These are phyloP conservation scores for Drosophila sechellia DNA, from an alignment of 1,140 invertebrate genomes.

Conservation along the genomic window DNA sequence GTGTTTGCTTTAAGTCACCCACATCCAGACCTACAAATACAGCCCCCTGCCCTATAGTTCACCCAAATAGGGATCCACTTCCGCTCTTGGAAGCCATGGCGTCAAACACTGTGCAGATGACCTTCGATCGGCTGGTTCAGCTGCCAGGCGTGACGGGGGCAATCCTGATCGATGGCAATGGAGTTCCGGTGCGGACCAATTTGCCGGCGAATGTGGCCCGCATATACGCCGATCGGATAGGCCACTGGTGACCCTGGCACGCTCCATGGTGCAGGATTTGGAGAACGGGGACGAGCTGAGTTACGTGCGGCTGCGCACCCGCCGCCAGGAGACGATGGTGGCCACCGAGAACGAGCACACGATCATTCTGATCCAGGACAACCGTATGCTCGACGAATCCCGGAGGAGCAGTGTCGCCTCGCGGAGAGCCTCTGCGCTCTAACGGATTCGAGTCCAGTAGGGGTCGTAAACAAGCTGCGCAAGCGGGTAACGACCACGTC, in stretches of 20 bases:
- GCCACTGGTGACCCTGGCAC: slow-evolving; percentile 23
- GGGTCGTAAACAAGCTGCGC: slow-evolving; percentile 66
- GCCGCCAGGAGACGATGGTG: slow-evolving; percentile 30
- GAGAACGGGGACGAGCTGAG: slow-evolving; percentile 25
- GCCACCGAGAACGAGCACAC: slow-evolving; percentile 44
- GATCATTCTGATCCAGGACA: slow-evolving; percentile 39
- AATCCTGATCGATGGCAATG: slow-evolving; percentile 29
- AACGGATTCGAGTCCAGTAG: slow-evolving; percentile 17
- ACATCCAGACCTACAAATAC: neutral
- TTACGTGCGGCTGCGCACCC: slow-evolving; percentile 45
- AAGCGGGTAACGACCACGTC: neutral
- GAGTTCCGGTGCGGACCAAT: slow-evolving; percentile 19
- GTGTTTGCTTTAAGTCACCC: neutral
- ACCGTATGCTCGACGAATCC: slow-evolving; percentile 12
- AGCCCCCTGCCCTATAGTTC: neutral
- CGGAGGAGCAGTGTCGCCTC: slow-evolving; percentile 10
- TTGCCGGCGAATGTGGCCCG: neutral
- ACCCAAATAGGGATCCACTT: too few species aligned
- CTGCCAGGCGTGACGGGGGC: slow-evolving; percentile 38
- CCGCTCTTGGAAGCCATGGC: slow-evolving; percentile 1
- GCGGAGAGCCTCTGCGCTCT: neutral
- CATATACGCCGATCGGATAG: slow-evolving; percentile 17
- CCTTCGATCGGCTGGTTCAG: slow-evolving; percentile 25
- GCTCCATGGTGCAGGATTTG: slow-evolving; percentile 22
- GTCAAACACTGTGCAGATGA: neutral